phyloP scores from a whole-genome alignment of 2,113 vertebrate genomes.

The Grallaria varia region DNA sequence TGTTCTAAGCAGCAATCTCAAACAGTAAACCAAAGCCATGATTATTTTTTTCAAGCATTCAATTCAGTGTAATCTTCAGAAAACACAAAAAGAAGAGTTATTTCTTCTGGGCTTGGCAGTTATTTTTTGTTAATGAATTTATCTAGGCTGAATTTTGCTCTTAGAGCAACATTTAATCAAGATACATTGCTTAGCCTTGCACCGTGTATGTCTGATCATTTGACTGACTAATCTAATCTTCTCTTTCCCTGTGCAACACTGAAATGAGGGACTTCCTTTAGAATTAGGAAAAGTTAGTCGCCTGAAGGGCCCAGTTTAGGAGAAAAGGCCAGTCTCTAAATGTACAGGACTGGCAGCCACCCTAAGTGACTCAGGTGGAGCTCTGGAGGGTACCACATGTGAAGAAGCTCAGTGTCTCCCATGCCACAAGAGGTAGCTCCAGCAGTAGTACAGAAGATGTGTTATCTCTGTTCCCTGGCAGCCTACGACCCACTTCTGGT shows the following conservation, averaged over 20 bases:
- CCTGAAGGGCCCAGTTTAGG: not conserved
- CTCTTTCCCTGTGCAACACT: not conserved
- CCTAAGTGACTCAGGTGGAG: not conserved
- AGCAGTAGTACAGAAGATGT: not conserved
- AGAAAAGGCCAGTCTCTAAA: not conserved
- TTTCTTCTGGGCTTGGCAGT: not conserved
- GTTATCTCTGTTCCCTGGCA: not conserved
- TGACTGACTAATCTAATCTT: not conserved
- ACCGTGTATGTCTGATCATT: not conserved
- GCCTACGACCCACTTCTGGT: not conserved
- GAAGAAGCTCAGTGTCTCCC: not conserved
- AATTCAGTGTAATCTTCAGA: not conserved
- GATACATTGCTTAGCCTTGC: not conserved
- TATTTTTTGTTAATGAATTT: not conserved
- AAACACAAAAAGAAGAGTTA: not conserved
- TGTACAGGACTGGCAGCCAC: not conserved
- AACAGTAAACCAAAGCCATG: not conserved
- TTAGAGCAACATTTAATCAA: not conserved
- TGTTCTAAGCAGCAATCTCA: not conserved
- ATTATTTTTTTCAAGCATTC: not conserved
- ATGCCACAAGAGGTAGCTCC: not conserved
- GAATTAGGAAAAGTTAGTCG: rapidly evolving
- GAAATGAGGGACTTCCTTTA: not conserved
- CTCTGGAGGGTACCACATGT: not conserved
- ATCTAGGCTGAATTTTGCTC: not conserved